Evolutionary conservation across 2,113 vertebrate genomes (phyloP).

Genomic region (Oreochromis tanganicae): DNA sequence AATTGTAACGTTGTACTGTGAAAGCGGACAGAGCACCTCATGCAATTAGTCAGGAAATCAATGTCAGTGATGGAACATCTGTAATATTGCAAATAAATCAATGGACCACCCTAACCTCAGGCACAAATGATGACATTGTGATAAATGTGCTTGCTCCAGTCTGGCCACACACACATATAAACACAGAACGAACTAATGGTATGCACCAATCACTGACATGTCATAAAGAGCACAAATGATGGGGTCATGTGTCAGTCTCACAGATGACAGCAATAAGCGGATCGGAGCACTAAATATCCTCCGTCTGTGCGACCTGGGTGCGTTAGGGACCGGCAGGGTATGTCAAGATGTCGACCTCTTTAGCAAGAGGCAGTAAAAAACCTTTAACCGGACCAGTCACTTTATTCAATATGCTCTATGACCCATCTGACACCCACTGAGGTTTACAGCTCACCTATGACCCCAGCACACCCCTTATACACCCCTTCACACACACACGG

Average conservation of each 20-base stretch:
- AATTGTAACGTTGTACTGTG: neutral
- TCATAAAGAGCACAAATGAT: slow-evolving; percentile 31
- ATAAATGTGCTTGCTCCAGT: neutral
- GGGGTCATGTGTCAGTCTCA: neutral
- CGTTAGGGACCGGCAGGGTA: slow-evolving; percentile 22
- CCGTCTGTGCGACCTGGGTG: slow-evolving; percentile 28
- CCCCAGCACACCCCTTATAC: neutral
- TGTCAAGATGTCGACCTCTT: slow-evolving; percentile 26
- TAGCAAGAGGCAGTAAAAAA: slow-evolving; percentile 40
- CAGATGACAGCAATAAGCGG: neutral
- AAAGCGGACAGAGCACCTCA: neutral
- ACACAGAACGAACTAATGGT: neutral
- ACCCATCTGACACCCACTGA: slow-evolving; percentile 39
- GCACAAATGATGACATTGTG: neutral
- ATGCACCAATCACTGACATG: neutral
- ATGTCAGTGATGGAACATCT: neutral
- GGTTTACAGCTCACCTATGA: slow-evolving; percentile 51
- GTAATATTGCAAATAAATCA: slow-evolving; percentile 25
- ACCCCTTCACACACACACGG: neutral
- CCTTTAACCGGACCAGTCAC: slow-evolving; percentile 17
- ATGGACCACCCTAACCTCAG: slow-evolving; percentile 25
- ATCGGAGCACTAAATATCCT: neutral
- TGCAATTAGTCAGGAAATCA: slow-evolving; percentile 29
- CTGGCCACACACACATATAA: slow-evolving; percentile 17
- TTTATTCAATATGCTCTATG: slow-evolving; percentile 28